phyloP scores from a whole-genome alignment of 64 coral and sea anemone species.

The Actinia equina region DNA sequence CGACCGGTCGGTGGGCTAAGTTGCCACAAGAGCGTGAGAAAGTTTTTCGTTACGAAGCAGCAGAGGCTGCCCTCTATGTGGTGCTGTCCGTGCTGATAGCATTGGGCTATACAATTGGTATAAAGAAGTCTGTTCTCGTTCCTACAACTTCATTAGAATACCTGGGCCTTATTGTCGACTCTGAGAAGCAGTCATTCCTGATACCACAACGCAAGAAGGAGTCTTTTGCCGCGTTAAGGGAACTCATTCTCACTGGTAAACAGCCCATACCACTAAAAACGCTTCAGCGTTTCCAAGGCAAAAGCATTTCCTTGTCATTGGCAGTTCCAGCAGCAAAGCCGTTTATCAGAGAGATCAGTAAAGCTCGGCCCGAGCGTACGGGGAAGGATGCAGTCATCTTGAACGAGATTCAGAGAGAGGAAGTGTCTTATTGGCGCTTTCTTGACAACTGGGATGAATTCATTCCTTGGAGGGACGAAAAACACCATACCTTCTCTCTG shows the following conservation, averaged over 20 bases:
- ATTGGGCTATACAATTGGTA: too few species aligned
- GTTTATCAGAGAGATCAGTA: conserved; percentile 50
- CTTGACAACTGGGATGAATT: conserved; percentile 26
- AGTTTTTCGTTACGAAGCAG: too few species aligned
- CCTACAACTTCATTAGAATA: not conserved
- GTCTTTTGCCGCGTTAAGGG: too few species aligned
- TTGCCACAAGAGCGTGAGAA: too few species aligned
- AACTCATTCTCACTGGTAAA: not conserved
- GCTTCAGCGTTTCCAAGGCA: conserved; percentile 21
- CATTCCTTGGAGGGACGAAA: conserved; percentile 50
- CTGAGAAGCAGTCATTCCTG: not conserved
- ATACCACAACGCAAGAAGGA: conserved; percentile 1
- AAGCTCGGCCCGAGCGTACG: not conserved
- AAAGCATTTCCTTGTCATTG: conserved; percentile 23
- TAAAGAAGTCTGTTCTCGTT: conserved; percentile 22
- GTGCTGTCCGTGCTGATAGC: too few species aligned
- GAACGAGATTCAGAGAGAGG: not conserved
- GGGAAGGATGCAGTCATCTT: not conserved
- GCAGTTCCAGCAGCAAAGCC: conserved; percentile 26
- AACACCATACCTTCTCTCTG: conserved; percentile 11
- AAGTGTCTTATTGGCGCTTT: conserved; percentile 38
- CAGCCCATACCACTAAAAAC: conserved; percentile 17
- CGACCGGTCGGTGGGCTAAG: too few species aligned
- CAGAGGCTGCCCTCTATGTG: too few species aligned
- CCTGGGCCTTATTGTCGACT: not conserved